A percentile compares a stretch with the other conserved stretches of the same genome.
phyloP scores from a whole-genome alignment of 35 echinoderm and acorn worm genomes.

The Apostichopus japonicus region DNA sequence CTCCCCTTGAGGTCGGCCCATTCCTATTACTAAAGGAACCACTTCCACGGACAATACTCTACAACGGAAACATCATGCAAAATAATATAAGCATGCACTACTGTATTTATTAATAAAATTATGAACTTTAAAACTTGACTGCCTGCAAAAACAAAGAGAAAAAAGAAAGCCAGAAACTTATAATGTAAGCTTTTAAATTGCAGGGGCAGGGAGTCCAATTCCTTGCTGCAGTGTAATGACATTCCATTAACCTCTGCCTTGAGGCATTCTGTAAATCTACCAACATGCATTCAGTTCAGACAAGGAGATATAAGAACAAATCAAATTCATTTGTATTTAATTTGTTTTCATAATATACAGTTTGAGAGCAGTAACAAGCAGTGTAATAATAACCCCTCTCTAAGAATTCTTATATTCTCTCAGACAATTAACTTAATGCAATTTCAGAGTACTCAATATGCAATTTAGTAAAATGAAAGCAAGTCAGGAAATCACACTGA shows the following conservation, averaged over 20 bases:
- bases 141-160: background rate
- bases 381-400: no score
- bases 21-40: conserved; percentile 62
- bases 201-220: background rate
- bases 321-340: no score
- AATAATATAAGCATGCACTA: conserved; percentile 23
- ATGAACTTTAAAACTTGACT: background rate
- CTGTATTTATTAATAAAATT: background rate
- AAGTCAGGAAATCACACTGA: no score
- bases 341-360: no score
- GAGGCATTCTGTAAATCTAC: background rate
- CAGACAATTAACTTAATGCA: no score
- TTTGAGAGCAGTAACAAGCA: no score
- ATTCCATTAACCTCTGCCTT: no score
- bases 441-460: no score
- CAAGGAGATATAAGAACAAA: background rate
- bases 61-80: conserved; percentile 58
- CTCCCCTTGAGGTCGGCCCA: conserved; percentile 23
- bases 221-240: no score
- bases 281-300: conserved; percentile 1
- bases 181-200: background rate
- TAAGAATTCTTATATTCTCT: no score
- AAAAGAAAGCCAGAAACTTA: background rate
- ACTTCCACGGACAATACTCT: conserved; percentile 87
- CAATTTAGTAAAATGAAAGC: no score